phyloP scores from a whole-genome alignment of 2,113 vertebrate species.

The Gobiocypris rarus region DNA sequence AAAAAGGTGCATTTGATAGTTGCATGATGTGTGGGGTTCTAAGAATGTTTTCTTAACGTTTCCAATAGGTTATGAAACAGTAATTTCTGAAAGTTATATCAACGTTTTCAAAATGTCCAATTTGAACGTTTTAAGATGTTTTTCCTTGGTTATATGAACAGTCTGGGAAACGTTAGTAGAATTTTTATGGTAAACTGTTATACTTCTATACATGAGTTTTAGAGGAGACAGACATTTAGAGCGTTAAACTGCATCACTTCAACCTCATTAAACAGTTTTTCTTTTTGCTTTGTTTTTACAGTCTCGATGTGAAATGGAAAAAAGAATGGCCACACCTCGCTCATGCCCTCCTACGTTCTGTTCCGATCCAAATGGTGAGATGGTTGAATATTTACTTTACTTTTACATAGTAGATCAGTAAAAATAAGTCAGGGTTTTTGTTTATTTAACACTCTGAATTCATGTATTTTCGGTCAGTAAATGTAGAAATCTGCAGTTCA shows the following conservation, averaged over 20 bases:
- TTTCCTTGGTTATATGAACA: not conserved
- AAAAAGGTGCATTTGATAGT: not conserved
- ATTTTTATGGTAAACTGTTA: not conserved
- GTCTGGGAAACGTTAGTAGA: not conserved
- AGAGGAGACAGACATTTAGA: not conserved
- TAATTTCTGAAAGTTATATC: not conserved
- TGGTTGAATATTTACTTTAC: not conserved
- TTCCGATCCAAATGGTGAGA: conserved; percentile 29
- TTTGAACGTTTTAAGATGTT: not conserved
- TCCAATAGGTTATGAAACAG: not conserved
- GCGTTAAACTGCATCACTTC: not conserved
- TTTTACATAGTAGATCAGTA: not conserved
- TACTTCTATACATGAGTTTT: not conserved
- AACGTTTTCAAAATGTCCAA: no score
- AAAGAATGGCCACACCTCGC: not conserved
- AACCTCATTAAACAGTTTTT: not conserved
- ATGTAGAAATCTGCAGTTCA: not conserved
- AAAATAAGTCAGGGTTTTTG: not conserved
- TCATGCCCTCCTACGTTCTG: not conserved
- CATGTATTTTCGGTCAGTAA: not conserved
- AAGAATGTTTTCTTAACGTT: not conserved
- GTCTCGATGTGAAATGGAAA: conserved; percentile 14
- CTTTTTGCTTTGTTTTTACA: conserved; percentile 13
- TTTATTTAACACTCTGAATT: not conserved
- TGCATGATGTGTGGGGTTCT: not conserved